phyloP scores from a whole-genome alignment of 53 echinoderm and acorn worm genomes.

The Paelopatides confundens region DNA sequence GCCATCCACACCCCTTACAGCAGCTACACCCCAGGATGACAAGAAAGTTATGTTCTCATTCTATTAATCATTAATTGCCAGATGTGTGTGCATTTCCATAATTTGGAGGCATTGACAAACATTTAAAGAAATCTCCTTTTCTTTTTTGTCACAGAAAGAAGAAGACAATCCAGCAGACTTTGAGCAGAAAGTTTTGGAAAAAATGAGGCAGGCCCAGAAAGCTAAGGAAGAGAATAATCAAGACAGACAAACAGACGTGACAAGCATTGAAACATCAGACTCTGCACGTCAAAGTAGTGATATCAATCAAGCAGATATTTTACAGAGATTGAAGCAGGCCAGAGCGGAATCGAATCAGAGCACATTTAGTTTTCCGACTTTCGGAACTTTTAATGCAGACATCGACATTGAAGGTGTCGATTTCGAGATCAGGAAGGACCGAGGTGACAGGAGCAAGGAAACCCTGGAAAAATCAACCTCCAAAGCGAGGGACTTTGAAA shows the following conservation, averaged over 20 bases:
- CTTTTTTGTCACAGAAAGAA: background rate
- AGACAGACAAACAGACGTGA: background rate
- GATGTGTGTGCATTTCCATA: no score
- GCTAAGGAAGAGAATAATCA: conserved; percentile 14
- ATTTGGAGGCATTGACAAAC: no score
- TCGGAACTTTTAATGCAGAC: background rate
- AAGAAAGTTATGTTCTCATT: no score
- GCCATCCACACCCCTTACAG: no score
- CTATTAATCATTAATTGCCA: no score
- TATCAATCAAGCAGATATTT: conserved; percentile 25
- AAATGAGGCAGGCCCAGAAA: conserved; percentile 42
- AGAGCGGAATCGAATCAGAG: background rate
- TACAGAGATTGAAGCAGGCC: conserved; percentile 25
- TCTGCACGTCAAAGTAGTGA: background rate
- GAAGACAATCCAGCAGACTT: conserved; percentile 38
- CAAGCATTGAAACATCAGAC: background rate
- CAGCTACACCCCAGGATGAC: no score
- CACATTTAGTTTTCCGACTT: background rate
- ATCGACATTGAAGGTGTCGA: no score
- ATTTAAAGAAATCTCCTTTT: no score
- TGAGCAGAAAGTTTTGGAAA: conserved; percentile 66
- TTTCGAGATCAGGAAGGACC: background rate
- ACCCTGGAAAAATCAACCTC: background rate
- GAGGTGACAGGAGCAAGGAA: background rate
- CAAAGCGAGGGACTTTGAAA: conserved; percentile 73